Percentiles rank a stretch among this genome's conserved stretches.
phyloP scores from a whole-genome alignment of 1,140 invertebrate species.

The Pygmarrhopalites habei region DNA sequence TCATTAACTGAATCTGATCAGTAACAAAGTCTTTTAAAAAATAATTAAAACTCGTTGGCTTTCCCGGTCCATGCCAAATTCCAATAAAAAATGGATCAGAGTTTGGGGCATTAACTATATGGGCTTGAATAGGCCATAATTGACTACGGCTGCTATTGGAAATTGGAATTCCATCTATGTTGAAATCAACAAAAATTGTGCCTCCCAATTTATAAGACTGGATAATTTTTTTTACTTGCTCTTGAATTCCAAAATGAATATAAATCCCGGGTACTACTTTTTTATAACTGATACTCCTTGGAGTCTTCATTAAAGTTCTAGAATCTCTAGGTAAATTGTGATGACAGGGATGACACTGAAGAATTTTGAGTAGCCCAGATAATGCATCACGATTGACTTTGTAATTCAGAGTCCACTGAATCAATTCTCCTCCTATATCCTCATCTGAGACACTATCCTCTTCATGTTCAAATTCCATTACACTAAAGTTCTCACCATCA shows the following conservation, averaged over 20 bases:
- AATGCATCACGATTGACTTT: no score
- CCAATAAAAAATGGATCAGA: slow-evolving; percentile 2
- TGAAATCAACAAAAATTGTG: background rate
- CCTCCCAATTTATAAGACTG: slow-evolving; percentile 14
- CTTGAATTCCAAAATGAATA: background rate
- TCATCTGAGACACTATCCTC: no score
- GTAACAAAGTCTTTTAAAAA: background rate
- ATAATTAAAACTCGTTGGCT: background rate
- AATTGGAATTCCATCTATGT: slow-evolving; percentile 11
- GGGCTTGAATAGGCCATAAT: background rate
- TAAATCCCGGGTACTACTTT: background rate
- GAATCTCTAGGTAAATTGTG: background rate
- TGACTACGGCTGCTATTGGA: background rate
- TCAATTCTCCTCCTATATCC: no score
- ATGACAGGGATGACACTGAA: no score
- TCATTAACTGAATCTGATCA: background rate
- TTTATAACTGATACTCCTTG: background rate
- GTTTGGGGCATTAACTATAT: background rate
- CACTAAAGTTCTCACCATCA: no score
- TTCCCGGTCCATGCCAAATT: background rate
- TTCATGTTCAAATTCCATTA: no score
- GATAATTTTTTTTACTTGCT: slow-evolving; percentile 11
- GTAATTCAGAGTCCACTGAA: no score
- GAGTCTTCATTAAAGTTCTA: slow-evolving; percentile 2
- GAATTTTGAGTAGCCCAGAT: no score